A percentile compares a stretch with the other conserved stretches of the same genome.
Conservation (phyloP, 2,797 vertebrate species). For the Acanthurus leucopareius region DNA sequence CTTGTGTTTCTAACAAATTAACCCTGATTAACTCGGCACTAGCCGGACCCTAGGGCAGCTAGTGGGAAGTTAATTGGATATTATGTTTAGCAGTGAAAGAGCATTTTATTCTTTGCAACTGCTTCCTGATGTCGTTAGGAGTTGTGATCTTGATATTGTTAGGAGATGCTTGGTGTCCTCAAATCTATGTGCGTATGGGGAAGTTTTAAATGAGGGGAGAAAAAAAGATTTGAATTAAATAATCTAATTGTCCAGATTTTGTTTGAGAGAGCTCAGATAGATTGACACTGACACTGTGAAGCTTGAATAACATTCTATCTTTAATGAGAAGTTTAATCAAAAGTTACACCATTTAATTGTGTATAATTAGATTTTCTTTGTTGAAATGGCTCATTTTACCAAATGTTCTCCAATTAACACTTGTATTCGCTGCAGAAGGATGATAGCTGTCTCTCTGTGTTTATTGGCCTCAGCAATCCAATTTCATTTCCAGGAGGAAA, state of each 20-base stretch:
- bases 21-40: constrained; percentile 79
- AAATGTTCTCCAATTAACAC: constrained; percentile 61
- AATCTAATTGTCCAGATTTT: constrained; percentile 5
- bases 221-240: constrained; percentile 1
- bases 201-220: constrained; percentile 7
- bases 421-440: constrained; percentile 50
- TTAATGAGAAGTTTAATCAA: constrained; percentile 50
- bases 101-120: constrained; percentile 38
- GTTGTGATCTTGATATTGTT: neutral
- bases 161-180: constrained; percentile 15
- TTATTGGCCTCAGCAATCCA: constrained; percentile 67
- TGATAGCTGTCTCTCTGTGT: constrained; percentile 55
- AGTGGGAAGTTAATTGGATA: constrained; percentile 71
- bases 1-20: constrained; percentile 81
- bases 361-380: constrained; percentile 44
- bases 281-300: constrained; percentile 16
- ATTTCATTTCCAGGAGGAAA: constrained; percentile 69
- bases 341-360: constrained; percentile 35
- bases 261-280: neutral
- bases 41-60: constrained; percentile 59
- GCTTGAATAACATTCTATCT: constrained; percentile 21
- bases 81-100: constrained; percentile 41
- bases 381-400: constrained; percentile 46
- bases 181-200: neutral
- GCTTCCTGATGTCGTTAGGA: constrained; percentile 12